Evolutionary conservation across 2,797 vertebrate genomes (phyloP).

Genomic region (Ataeniobius toweri): DNA sequence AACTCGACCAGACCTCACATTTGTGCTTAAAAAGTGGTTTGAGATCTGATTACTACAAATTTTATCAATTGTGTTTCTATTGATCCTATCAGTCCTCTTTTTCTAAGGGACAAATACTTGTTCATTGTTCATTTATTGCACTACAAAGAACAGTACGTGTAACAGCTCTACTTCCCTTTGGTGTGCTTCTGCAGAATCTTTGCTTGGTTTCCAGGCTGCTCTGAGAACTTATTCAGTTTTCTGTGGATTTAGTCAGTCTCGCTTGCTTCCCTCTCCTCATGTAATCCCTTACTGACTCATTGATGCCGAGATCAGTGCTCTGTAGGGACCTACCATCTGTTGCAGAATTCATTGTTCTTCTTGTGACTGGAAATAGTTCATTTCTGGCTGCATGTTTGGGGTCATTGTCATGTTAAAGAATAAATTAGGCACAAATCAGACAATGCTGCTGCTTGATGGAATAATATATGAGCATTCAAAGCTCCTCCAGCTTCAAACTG

Average conservation of each 20-base stretch:
- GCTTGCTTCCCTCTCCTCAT: conserved; percentile 5
- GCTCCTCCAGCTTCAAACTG: not conserved
- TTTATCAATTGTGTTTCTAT: not conserved
- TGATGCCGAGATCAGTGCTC: conserved; percentile 11
- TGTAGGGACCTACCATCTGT: conserved; percentile 16
- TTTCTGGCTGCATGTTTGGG: conserved; percentile 3
- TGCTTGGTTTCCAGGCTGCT: not conserved
- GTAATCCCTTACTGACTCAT: conserved; percentile 9
- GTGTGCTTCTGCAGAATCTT: not conserved
- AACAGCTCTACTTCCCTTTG: not conserved
- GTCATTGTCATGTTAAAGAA: conserved; percentile 11
- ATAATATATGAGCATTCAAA: conserved; percentile 2
- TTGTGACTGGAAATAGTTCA: conserved; percentile 13
- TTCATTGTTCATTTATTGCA: not conserved
- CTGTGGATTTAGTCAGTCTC: conserved; percentile 8
- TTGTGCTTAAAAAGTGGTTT: not conserved
- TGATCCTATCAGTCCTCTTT: not conserved
- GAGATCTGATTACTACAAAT: not conserved
- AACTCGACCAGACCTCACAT: not conserved
- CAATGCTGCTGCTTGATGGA: conserved; percentile 2
- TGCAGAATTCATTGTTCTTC: conserved; percentile 9
- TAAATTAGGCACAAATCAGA: not conserved
- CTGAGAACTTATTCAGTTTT: conserved; percentile 11
- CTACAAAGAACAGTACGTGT: not conserved
- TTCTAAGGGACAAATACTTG: not conserved